Evolutionary conservation across 2,888 invertebrate species (phyloP), one percentile per base, ranked within the genome.

Genomic region (Ectobius pallidus): DNA sequence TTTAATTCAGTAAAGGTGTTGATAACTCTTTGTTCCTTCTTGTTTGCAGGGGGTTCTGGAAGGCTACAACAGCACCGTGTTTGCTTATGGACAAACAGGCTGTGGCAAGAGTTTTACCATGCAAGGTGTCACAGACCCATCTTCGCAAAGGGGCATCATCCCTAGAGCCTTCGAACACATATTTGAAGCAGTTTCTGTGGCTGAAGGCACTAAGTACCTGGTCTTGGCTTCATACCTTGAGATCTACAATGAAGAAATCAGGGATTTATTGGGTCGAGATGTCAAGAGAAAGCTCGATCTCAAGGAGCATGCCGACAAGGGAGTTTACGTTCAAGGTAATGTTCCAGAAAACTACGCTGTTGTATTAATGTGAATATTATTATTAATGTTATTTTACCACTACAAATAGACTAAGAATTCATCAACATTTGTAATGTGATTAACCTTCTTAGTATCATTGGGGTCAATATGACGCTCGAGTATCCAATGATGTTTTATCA

Each of bases 11-110:
- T n/a, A n/a, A n/a, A n/a, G n/a, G n/a, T n/a, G n/a, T n/a, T n/a
- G n/a, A n/a, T n/a, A n/a, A n/a, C n/a, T n/a, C n/a, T n/a, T n/a
- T n/a, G n/a, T n/a, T n/a, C n/a, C n/a, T n/a, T n/a, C n/a, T n/a
- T 34, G 7, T 7, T 34, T 79, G 18, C 83, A 91, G 87, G 94
- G 94, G 74, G 94, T 95, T 0, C 86, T 95, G 71, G 95, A 96
- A 80, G 96, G 96, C 0, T 96, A 96, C 85, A 96, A 96, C 84
- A 93, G 94, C 20, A 96, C 96, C 0, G 94, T 96, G 69, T 96
- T 96, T 82, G 96, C 96, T 0, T 96, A 96, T 81, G 96, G 96
- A 0, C 96, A 96, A 84, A 96, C 95, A 0, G 95, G 96, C 0
- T 94, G 95, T 81, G 96, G 96, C 0, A 96, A 96, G 82, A 94